These are phyloP conservation scores for Numenius phaeopus DNA, from an alignment of 2,797 vertebrate genomes.

Conservation along the genomic window DNA sequence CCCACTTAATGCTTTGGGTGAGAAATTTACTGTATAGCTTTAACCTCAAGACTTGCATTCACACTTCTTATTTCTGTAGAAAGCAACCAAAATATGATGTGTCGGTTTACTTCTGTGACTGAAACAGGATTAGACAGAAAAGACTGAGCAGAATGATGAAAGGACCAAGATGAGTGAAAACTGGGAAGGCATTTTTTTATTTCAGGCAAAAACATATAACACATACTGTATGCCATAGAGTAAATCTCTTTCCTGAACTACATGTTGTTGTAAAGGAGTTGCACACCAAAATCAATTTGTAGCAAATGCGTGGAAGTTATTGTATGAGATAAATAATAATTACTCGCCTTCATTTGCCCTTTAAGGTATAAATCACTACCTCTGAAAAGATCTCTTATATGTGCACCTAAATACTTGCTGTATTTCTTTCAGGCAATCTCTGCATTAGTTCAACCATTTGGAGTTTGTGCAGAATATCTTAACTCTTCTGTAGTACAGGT, in stretches of 20 bases:
- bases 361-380: background rate
- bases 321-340: background rate
- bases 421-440: conserved; percentile 88
- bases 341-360: background rate
- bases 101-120: conserved; percentile 12
- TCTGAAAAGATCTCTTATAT: background rate
- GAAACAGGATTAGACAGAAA: background rate
- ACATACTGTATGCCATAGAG: background rate
- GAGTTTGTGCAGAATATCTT: conserved; percentile 97
- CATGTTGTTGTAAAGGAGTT: background rate
- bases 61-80: background rate
- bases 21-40: background rate
- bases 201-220: background rate
- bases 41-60: conserved; percentile 8
- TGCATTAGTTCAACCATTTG: conserved; percentile 94
- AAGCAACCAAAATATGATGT: conserved; percentile 22
- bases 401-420: background rate
- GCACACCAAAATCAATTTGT: background rate
- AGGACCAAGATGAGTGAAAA: background rate
- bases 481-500: conserved; percentile 98
- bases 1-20: background rate
- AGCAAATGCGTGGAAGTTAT: background rate
- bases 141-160: background rate
- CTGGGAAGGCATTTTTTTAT: background rate
- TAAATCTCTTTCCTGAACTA: background rate